Conservation (phyloP, 2,888 invertebrate genomes). For the Creontiades dilutus region DNA sequence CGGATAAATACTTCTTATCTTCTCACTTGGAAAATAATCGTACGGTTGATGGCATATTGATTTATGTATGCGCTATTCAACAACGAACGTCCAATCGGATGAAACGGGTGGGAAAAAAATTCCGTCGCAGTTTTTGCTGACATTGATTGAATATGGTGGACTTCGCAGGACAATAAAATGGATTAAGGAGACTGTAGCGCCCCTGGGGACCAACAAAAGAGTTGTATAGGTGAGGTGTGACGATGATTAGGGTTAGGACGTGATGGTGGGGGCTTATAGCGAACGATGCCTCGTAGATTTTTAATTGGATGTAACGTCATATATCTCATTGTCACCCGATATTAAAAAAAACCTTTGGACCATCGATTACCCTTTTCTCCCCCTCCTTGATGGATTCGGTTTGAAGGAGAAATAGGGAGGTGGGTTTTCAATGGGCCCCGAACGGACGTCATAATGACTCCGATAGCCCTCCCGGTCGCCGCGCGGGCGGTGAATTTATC, state of each 20-base stretch:
- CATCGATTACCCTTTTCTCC: constrained; percentile 56
- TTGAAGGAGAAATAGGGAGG: neutral
- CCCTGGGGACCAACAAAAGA: constrained; percentile 17
- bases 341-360: constrained; percentile 46
- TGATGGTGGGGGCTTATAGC: neutral
- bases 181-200: constrained; percentile 17
- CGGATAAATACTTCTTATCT: too few relatives aligned
- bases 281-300: neutral
- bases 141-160: constrained; percentile 18
- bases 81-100: too few relatives aligned
- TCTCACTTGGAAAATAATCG: too few relatives aligned
- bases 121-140: neutral
- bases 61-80: too few relatives aligned
- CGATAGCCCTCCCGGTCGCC: neutral
- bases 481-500: constrained; percentile 55
- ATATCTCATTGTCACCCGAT: constrained; percentile 63
- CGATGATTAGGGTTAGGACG: neutral
- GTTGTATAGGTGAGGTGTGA: constrained; percentile 29
- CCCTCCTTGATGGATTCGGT: neutral
- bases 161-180: neutral
- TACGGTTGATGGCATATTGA: too few relatives aligned
- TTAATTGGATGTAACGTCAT: constrained; percentile 64
- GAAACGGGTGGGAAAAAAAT: neutral
- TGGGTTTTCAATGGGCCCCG: constrained; percentile 50
- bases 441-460: constrained; percentile 60